Evolutionary conservation across 2,797 vertebrate species (phyloP), one percentile per base, ranked within the genome.

Genomic region (Aselliscus stoliczkanus): DNA sequence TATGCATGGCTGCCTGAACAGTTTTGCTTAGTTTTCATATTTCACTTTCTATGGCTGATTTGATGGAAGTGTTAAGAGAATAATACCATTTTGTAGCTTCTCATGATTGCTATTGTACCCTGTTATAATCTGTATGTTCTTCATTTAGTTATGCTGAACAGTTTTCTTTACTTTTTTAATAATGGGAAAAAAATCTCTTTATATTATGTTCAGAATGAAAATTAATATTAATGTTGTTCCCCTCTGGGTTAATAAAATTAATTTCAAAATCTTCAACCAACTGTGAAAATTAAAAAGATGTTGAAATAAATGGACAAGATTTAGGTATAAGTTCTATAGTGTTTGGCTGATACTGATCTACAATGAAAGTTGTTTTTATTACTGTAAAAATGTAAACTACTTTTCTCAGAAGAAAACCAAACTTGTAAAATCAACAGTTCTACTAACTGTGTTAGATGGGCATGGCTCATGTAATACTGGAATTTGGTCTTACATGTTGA

Each of bases 131-230:
- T 97, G 96, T 97, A 94, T 89, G 85, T 90, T 97, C 98, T 97
- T 98, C 98, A 98, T 98, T 98, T 98, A 98, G 97, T 97, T 98
- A 98, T 98, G 97, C 96, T 98, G 98, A 98, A 89, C 60, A 97
- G 93, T 64, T 97, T 98, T 97, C 14, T 97, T 97, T 97, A 95
- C 93, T 97, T 95, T 95, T 52, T 97, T 97, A 97, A 98, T 98
- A 98, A 98, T 97, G 92, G 95, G 89, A 93, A 96, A 96, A 96
- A 84, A 1, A 81, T 81, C 17, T 75, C 13, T 97, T 97, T 97
- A 96, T 91, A 72, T 70, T 77, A 82, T 95, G 95, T 96, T 98
- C 90, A 95, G 88, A 97, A 97, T 96, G 96, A 96, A 98, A 98
- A 98, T 98, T 97, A 98, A 97, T 98, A 95, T 98, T 98, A 98